Conservation (phyloP, 2,797 vertebrate genomes). For the Lithobates sylvaticus region DNA sequence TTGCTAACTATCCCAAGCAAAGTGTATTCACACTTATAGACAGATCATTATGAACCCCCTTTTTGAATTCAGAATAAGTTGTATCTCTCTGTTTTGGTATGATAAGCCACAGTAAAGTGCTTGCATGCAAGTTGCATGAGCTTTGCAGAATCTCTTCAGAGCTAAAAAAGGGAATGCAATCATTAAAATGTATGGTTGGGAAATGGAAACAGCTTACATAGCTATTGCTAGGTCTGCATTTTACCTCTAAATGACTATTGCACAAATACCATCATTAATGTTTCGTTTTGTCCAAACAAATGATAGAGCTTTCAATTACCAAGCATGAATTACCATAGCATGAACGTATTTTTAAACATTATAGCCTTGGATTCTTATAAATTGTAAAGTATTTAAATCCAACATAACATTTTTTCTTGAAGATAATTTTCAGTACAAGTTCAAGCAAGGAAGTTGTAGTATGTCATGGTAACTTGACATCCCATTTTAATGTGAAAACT, state of each 20-base stretch:
- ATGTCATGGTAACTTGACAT: conserved; percentile 50
- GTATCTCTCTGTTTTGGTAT: conserved; percentile 58
- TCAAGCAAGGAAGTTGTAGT: background rate
- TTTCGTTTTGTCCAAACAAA: conserved; percentile 32
- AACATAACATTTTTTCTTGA: conserved; percentile 9
- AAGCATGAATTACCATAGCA: background rate
- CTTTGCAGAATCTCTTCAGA: conserved; percentile 58
- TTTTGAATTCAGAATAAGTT: conserved; percentile 61
- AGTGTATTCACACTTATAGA: conserved; percentile 52
- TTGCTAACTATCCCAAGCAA: conserved; percentile 51
- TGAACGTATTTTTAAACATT: conserved; percentile 31
- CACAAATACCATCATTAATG: conserved; percentile 50
- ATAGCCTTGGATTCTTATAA: background rate
- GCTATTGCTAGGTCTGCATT: conserved; percentile 55
- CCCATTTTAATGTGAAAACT: conserved; percentile 54
- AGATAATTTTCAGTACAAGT: conserved; percentile 31
- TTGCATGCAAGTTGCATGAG: conserved; percentile 62
- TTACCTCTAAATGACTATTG: conserved; percentile 49
- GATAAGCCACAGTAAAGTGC: conserved; percentile 61
- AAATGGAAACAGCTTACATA: conserved; percentile 54
- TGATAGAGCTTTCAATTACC: conserved; percentile 45
- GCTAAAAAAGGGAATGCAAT: conserved; percentile 58
- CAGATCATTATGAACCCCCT: conserved; percentile 57
- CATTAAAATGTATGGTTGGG: conserved; percentile 60
- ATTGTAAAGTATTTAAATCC: conserved; percentile 9